These are phyloP conservation scores for Alsophila aescularia DNA, from an alignment of 2,888 invertebrate genomes.

Conservation along the genomic window DNA sequence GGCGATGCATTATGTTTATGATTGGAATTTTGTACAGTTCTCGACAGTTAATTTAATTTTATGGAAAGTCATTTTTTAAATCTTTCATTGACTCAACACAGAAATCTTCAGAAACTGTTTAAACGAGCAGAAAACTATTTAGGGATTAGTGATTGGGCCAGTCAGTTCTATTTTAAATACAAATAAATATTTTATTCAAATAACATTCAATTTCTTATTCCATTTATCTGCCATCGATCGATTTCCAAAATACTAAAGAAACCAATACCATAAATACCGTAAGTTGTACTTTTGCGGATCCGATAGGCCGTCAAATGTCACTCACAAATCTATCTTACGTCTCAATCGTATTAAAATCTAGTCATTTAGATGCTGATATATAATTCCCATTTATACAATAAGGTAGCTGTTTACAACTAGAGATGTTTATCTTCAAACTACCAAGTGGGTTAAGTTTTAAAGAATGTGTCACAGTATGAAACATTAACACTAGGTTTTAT, in stretches of 20 bases:
- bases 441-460: conserved; percentile 7
- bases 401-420: background rate
- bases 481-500: conserved; percentile 19
- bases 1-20: conserved; percentile 7
- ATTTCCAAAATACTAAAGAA: background rate
- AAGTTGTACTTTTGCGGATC: background rate
- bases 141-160: too few species aligned
- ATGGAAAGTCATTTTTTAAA: background rate
- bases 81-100: too few species aligned
- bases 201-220: too few species aligned
- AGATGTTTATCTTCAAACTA: conserved; percentile 1
- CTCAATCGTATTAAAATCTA: conserved; percentile 22
- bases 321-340: conserved; percentile 10
- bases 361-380: conserved; percentile 35
- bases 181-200: too few species aligned
- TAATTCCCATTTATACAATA: conserved; percentile 13
- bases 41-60: background rate
- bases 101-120: too few species aligned
- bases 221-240: background rate
- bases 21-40: conserved; percentile 3
- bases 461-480: conserved; percentile 9
- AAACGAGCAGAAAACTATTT: too few species aligned
- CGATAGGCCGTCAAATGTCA: background rate
- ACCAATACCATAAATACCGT: too few species aligned
- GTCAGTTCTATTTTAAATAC: too few species aligned